phyloP scores from a whole-genome alignment of 2,113 vertebrate species.

The Hippotragus niger region DNA sequence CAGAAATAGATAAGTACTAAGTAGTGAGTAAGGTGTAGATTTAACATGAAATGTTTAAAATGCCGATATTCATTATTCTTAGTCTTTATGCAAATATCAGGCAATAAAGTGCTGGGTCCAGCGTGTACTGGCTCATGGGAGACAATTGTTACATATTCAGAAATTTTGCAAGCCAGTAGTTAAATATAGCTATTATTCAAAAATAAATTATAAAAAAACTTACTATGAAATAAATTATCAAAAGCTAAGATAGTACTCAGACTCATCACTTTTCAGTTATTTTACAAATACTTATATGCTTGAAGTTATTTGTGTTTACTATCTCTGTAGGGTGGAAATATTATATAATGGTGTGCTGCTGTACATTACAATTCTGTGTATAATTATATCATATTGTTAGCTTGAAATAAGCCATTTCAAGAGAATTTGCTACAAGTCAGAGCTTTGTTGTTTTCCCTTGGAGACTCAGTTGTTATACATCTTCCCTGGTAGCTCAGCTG shows the following conservation, averaged over 20 bases:
- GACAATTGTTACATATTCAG: background rate
- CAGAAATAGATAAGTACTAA: slow-evolving; percentile 29
- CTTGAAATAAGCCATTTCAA: background rate
- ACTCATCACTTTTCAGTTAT: background rate
- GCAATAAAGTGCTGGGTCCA: background rate
- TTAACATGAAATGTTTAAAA: slow-evolving; percentile 14
- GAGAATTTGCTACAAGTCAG: background rate
- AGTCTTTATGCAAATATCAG: slow-evolving; percentile 8
- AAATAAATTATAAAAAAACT: background rate
- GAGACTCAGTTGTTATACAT: background rate
- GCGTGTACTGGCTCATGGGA: background rate
- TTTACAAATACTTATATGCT: background rate
- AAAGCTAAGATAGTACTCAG: background rate
- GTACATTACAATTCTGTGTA: background rate
- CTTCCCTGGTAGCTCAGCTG: background rate
- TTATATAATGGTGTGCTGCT: background rate
- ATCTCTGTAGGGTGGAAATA: background rate
- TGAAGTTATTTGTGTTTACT: background rate
- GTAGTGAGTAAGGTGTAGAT: background rate
- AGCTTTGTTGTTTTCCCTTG: background rate
- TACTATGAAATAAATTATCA: background rate
- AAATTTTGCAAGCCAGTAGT: background rate
- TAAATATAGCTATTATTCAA: slow-evolving; percentile 25
- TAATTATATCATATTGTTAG: background rate
- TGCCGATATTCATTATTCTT: background rate